phyloP scores from a whole-genome alignment of 2,113 vertebrate species.

The Mesoclemmys tuberculata region DNA sequence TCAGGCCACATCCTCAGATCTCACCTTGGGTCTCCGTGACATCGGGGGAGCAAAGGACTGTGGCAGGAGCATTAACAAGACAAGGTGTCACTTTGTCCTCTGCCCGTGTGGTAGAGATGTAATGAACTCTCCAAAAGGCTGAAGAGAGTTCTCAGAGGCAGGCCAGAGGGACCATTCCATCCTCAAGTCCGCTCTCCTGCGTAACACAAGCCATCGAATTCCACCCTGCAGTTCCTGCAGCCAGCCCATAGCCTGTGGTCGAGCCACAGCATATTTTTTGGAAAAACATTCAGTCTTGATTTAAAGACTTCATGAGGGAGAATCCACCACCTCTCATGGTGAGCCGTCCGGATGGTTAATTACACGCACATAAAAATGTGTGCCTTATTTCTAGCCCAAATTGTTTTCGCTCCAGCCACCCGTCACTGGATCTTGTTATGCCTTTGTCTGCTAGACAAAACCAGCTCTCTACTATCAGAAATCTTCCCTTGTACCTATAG shows the following conservation, averaged over 20 bases:
- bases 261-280: background rate
- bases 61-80: too few relatives aligned
- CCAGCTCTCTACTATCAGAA: background rate
- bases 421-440: background rate
- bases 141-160: too few relatives aligned
- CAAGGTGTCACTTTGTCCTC: background rate
- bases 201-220: background rate
- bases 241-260: background rate
- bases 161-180: background rate
- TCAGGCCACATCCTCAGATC: too few relatives aligned
- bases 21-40: too few relatives aligned
- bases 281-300: background rate
- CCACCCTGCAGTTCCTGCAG: background rate
- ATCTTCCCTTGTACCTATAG: background rate
- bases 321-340: too few relatives aligned
- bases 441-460: background rate
- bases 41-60: too few relatives aligned
- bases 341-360: fast-evolving
- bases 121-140: too few relatives aligned
- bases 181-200: background rate
- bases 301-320: background rate
- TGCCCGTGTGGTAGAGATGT: background rate
- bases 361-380: background rate
- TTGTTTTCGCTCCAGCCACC: background rate
- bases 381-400: background rate